phyloP scores from a whole-genome alignment of 2,113 vertebrate species.

The Bombycilla garrulus region DNA sequence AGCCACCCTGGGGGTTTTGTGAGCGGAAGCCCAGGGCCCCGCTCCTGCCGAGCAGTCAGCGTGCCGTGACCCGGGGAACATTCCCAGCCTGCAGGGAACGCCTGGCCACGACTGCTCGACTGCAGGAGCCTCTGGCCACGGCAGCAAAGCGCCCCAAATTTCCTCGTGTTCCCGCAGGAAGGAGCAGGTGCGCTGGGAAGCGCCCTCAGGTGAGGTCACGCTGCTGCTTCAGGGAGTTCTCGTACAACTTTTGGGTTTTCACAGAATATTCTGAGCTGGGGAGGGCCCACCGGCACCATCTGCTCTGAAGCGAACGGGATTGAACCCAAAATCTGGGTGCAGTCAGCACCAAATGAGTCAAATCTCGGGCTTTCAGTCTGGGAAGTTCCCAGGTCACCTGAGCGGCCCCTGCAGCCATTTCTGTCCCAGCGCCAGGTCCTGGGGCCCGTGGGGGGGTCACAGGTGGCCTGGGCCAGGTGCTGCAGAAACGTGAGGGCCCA shows the following conservation, averaged over 20 bases:
- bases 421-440: background rate
- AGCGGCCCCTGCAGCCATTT: background rate
- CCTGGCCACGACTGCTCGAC: background rate
- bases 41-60: background rate
- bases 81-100: background rate
- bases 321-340: background rate
- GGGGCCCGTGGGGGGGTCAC: background rate
- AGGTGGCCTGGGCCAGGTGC: background rate
- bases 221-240: background rate
- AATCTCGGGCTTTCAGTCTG: background rate
- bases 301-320: accelerated
- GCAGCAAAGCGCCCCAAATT: background rate
- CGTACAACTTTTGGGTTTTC: background rate
- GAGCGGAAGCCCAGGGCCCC: background rate
- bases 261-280: no score
- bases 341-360: background rate
- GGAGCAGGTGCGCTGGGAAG: background rate
- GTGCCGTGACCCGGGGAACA: background rate
- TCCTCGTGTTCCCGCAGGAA: background rate
- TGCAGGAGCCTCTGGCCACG: background rate
- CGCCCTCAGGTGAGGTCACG: background rate
- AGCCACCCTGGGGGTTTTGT: background rate
- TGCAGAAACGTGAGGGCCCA: background rate
- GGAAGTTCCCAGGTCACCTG: background rate
- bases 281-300: background rate